phyloP scores from a whole-genome alignment of 2,888 invertebrate species.

The Leptinotarsa haldemani region DNA sequence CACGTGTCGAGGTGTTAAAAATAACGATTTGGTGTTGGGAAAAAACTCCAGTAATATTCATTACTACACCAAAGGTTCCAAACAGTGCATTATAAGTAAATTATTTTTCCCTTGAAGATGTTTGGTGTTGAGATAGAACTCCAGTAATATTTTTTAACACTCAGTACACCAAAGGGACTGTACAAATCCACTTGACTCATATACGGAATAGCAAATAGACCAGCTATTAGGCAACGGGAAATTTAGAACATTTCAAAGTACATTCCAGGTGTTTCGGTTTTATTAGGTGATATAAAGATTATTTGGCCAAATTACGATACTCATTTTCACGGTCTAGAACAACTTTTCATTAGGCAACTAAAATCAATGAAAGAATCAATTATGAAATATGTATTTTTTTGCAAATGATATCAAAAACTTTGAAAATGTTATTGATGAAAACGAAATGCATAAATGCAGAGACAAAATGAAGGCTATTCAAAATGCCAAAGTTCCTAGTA shows the following conservation, averaged over 20 bases:
- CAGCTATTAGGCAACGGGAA: conserved; percentile 40
- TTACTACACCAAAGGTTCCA: too few relatives aligned
- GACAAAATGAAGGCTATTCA: conserved; percentile 30
- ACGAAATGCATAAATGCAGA: conserved; percentile 36
- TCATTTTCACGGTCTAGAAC: conserved; percentile 46
- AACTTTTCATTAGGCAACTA: conserved; percentile 31
- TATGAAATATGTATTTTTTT: too few relatives aligned
- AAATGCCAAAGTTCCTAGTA: conserved; percentile 28
- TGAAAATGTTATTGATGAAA: conserved; percentile 44
- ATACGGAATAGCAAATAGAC: conserved; percentile 54
- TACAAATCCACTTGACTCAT: conserved; percentile 55
- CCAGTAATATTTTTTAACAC: conserved; percentile 44
- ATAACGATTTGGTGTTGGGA: too few relatives aligned
- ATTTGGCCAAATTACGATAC: conserved; percentile 46
- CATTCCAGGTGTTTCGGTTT: conserved; percentile 52
- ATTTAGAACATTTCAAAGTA: conserved; percentile 53
- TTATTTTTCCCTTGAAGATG: too few relatives aligned
- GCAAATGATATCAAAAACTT: conserved; percentile 53
- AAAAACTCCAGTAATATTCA: too few relatives aligned
- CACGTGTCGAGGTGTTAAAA: too few relatives aligned
- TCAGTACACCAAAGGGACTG: conserved; percentile 59
- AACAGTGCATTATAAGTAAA: too few relatives aligned
- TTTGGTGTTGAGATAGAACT: too few relatives aligned
- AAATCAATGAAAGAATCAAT: too few relatives aligned
- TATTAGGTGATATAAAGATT: conserved; percentile 56